Percentiles rank a stretch among this genome's conserved stretches.
phyloP scores from a whole-genome alignment of 2,113 vertebrate species.

The Indicator indicator region DNA sequence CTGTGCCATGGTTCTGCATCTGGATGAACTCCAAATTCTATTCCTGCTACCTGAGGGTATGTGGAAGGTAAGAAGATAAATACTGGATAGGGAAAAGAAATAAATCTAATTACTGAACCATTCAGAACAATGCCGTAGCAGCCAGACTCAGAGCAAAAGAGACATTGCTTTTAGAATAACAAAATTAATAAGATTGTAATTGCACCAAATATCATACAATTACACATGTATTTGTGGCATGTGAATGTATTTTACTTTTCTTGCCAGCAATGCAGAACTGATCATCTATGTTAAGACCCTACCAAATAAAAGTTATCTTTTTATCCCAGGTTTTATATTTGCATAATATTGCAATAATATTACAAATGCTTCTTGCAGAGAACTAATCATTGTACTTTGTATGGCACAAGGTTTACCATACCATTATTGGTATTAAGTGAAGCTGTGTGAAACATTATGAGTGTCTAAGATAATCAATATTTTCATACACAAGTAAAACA shows the following conservation, averaged over 20 bases:
- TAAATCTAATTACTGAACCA: neutral
- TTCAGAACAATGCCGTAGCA: neutral
- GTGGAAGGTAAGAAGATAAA: slow-evolving; percentile 36
- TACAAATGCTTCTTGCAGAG: neutral
- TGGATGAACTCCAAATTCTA: slow-evolving; percentile 66
- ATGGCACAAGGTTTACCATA: neutral
- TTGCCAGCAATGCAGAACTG: neutral
- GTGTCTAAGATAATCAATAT: neutral
- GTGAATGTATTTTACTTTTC: neutral
- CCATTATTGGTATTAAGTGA: neutral
- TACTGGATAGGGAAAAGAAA: neutral
- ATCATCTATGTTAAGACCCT: neutral
- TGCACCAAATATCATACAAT: neutral
- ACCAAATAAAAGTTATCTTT: neutral
- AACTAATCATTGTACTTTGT: neutral
- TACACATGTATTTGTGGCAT: neutral
- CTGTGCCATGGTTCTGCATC: slow-evolving; percentile 20
- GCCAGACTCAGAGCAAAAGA: neutral
- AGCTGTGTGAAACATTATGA: neutral
- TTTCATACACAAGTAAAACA: neutral
- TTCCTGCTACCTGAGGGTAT: slow-evolving; percentile 65
- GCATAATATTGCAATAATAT: neutral
- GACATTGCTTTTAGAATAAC: neutral
- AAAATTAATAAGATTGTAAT: neutral
- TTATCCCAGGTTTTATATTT: neutral